Conservation (phyloP, 1,140 invertebrate genomes). For the Lineus longissimus region DNA sequence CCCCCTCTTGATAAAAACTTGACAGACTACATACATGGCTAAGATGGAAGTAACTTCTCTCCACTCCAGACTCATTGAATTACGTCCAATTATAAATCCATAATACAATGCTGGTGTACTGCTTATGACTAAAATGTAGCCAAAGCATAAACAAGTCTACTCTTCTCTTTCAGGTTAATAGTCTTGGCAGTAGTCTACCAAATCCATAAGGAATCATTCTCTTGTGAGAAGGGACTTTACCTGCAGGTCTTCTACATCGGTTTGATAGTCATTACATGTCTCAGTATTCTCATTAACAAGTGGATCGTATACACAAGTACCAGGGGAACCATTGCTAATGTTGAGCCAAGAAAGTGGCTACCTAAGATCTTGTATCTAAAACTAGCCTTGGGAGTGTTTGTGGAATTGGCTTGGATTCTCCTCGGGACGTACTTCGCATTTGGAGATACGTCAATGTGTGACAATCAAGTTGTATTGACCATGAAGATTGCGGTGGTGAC, state of each 20-base stretch:
- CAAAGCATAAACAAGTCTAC: too few species aligned
- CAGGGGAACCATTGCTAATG: slow-evolving; percentile 50
- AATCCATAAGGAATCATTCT: slow-evolving; percentile 29
- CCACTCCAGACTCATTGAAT: too few species aligned
- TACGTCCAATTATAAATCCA: too few species aligned
- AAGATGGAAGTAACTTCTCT: too few species aligned
- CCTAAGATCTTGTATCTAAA: slow-evolving; percentile 50
- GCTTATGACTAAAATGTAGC: too few species aligned
- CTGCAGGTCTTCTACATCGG: slow-evolving; percentile 39
- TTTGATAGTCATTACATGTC: slow-evolving; percentile 34
- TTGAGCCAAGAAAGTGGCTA: slow-evolving; percentile 45
- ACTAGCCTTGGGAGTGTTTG: slow-evolving; percentile 61
- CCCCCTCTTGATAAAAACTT: too few species aligned
- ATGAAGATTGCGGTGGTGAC: slow-evolving; percentile 66
- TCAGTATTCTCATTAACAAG: slow-evolving; percentile 38
- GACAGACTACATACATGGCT: too few species aligned
- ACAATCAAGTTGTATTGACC: slow-evolving; percentile 28
- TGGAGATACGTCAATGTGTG: slow-evolving; percentile 38
- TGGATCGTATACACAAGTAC: slow-evolving; percentile 46
- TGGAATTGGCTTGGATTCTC: slow-evolving; percentile 72
- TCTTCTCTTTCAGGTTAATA: slow-evolving; percentile 34
- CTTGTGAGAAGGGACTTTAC: slow-evolving; percentile 23
- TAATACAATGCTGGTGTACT: too few species aligned
- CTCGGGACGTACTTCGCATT: slow-evolving; percentile 80
- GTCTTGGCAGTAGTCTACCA: slow-evolving; percentile 30